Percentiles rank a stretch among this genome's conserved stretches.
Evolutionary conservation across 2,888 invertebrate species (phyloP).

Genomic region (Macropis europaea): DNA sequence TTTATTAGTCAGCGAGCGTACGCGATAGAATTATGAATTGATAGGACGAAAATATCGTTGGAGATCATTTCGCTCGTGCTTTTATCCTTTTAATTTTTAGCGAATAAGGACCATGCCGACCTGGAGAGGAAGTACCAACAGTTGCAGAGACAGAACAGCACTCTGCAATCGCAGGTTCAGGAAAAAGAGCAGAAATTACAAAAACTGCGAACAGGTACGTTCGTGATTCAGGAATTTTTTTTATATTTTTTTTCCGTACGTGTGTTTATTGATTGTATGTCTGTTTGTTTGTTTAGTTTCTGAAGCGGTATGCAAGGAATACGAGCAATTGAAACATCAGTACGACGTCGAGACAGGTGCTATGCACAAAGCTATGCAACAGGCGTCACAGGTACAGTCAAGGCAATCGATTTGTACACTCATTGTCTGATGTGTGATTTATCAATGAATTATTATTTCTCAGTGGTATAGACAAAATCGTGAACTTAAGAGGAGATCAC

Average conservation of each 20-base stretch:
- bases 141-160: constrained; percentile 82
- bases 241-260: not conserved
- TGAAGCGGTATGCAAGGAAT: constrained; percentile 87
- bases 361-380: constrained; percentile 87
- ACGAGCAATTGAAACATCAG: constrained; percentile 87
- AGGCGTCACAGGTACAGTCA: constrained; percentile 80
- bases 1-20: constrained; percentile 58
- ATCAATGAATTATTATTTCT: not conserved
- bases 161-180: constrained; percentile 83
- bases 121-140: constrained; percentile 84
- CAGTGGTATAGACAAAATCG: constrained; percentile 90
- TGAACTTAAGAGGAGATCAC: constrained; percentile 85
- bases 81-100: constrained; percentile 52
- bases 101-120: constrained; percentile 83
- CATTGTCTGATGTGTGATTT: not conserved
- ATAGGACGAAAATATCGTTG: constrained; percentile 20
- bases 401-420: not conserved
- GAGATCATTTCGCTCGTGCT: not conserved
- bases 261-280: not conserved
- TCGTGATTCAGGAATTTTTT: not conserved
- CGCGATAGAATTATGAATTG: constrained; percentile 55
- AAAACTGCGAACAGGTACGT: constrained; percentile 80
- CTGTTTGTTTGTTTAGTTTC: constrained; percentile 81
- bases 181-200: constrained; percentile 85
- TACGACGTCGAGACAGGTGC: constrained; percentile 88